These are phyloP conservation scores for Hirtodrosophila cameraria DNA, from an alignment of 2,888 invertebrate species.

Conservation along the genomic window DNA sequence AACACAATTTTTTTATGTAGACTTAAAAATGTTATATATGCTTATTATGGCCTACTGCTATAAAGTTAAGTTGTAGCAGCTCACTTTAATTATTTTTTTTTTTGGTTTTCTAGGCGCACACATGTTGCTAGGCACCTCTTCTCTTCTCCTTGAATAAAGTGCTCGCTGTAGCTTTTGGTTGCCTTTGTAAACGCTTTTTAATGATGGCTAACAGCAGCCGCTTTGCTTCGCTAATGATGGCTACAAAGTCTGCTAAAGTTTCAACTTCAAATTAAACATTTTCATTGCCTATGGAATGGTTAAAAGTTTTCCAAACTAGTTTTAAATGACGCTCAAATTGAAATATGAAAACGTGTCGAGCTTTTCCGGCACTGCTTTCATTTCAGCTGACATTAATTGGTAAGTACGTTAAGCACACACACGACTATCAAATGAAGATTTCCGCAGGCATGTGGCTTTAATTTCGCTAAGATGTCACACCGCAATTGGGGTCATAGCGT, in stretches of 20 bases:
- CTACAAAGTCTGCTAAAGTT: constrained; percentile 27
- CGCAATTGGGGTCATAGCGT: constrained; percentile 57
- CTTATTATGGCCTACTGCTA: constrained; percentile 7
- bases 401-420: constrained; percentile 20
- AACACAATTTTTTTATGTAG: background rate
- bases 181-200: constrained; percentile 65
- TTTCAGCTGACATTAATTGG: constrained; percentile 49
- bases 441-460: constrained; percentile 54
- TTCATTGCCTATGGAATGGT: constrained; percentile 41
- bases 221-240: constrained; percentile 35
- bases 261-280: constrained; percentile 39
- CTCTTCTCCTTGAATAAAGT: constrained; percentile 11
- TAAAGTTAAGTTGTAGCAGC: background rate
- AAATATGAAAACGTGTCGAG: constrained; percentile 36
- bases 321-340: constrained; percentile 24
- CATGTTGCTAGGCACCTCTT: constrained; percentile 1
- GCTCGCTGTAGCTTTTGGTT: constrained; percentile 17
- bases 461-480: constrained; percentile 61
- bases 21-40: background rate
- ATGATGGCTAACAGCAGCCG: constrained; percentile 59
- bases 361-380: background rate
- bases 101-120: background rate
- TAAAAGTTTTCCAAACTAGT: constrained; percentile 39
- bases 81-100: background rate
- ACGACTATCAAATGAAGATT: constrained; percentile 52